Base-by-base conservation (phyloP, 2,113 vertebrate species). In the Podarcis cretensis region DNA sequence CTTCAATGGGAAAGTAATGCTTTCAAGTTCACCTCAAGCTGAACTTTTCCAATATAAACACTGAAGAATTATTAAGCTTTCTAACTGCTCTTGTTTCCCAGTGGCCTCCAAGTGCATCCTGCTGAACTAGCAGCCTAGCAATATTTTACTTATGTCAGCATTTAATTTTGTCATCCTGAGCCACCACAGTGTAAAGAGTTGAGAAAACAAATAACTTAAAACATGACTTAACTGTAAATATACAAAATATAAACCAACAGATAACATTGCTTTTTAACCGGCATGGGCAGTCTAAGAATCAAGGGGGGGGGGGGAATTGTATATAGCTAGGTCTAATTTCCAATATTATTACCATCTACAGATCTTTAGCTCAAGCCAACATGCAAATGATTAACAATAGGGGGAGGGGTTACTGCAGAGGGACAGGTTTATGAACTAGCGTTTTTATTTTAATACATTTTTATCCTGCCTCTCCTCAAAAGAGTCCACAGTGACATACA, bases 1-100 rank as follows among this genome's bases (percentile, higher is more conserved):
- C 81, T 84, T 92, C 86, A 93, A 90, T 85, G 21, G 32, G 48
- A 12, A 66, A 69, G 18, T 0, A 8, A 57, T 85, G 92, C n/a
- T 92, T 84, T 89, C 87, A 86, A 77, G 63, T 85, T 93, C 68
- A 21, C 35, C 86, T 87, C 86, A 35, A 59, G 2, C 84, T 65
- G n/a, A 88, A 10, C 20, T 82, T 18, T 1, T 83, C 8, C 2
- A 0, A 4, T 57, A 21, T 43, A 90, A 81, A 71, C 10, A 35
- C 12, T 0, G 0, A 20, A 68, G 27, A 40, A 4, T 8, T 63
- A 14, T 63, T 32, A 27, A 21, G 68, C 83, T 65, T 75, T 68
- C 73, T 85, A 75, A 3, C 40, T 77, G 66, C 71, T 85, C 87
- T 84, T 78, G 59, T 59, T 89, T 65, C 32, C 18, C 73, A 37